Conservation (phyloP, 2,888 invertebrate species). For the Lucinisca nassula region DNA sequence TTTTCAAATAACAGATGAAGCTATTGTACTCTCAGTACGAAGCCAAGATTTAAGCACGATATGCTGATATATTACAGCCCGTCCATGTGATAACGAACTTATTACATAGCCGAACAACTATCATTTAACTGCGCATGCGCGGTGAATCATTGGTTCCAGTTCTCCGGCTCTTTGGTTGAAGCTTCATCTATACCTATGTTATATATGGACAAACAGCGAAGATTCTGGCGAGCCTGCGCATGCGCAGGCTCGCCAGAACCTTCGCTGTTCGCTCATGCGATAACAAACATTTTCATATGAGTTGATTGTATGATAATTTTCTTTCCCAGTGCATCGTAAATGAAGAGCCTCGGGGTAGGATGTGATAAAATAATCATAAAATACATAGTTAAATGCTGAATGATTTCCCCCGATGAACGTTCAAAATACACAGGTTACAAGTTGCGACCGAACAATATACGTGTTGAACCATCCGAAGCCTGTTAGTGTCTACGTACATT, state of each 20-base stretch:
- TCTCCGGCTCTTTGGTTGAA: too few species aligned
- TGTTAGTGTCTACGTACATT: too few species aligned
- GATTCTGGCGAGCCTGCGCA: background rate
- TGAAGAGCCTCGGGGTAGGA: background rate
- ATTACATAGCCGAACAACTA: too few species aligned
- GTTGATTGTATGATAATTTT: background rate
- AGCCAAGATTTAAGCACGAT: background rate
- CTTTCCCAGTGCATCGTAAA: conserved; percentile 9
- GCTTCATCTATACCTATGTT: too few species aligned
- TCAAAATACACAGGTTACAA: background rate
- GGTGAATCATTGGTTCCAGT: too few species aligned
- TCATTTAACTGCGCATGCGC: too few species aligned
- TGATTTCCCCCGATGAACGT: conserved; percentile 41
- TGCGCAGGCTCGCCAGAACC: background rate
- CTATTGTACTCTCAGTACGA: background rate
- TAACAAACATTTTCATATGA: background rate
- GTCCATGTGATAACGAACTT: too few species aligned
- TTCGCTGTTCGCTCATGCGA: background rate
- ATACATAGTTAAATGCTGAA: conserved; percentile 23
- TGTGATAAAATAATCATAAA: conserved; percentile 9
- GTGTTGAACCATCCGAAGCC: too few species aligned
- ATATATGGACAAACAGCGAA: background rate
- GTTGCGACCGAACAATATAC: background rate
- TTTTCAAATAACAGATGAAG: background rate
- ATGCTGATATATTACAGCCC: background rate